Base-by-base conservation (phyloP, 2,888 invertebrate genomes). In the Germaria angustata region DNA sequence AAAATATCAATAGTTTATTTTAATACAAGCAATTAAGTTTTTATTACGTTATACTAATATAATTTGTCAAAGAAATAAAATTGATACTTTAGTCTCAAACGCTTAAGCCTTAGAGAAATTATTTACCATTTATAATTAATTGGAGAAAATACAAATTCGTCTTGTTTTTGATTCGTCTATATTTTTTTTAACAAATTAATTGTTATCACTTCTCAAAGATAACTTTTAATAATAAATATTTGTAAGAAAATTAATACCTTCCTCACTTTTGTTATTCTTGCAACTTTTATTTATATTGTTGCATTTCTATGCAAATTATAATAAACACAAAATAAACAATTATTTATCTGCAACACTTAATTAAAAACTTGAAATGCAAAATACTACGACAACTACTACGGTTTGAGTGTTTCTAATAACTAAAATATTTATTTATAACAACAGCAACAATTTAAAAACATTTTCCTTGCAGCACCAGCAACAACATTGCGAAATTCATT, bases 311-410 rank as follows among this genome's bases (percentile, higher is more conserved):
- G 41, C 59, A 39, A 53, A 13, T 39, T 4, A 41, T 34, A 41
- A 41, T 24, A 55, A 65, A 44, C 9, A 61, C 20, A 51, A 76
- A 69, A 66, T 44, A 57, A 79, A 79, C 65, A 79, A 72, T 79
- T 66, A 79, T 66, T 79, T 73, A 79, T 66, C 51, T 66, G 72
- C 72, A 79, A 72, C 79, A 79, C 72, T 79, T 73, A 73, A 79
- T 79, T 72, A 73, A 80, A 87, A 86, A 87, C 87, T 87, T 84
- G 85, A 86, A 86, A 87, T 84, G 85, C 84, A 86, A 86, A 84
- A 87, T 85, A 55, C 78, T 83, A 77, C 53, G 66, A 80, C 82
- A 85, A 76, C 77, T 22, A 28, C 4, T 9, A 8, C 32, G 9
- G 20, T 22, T 36, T 39, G 0, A 51, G 28, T 55, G n/a, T 39